These are phyloP conservation scores for Globodera ellingtonae DNA, from an alignment of 1,140 invertebrate species.

Conservation along the genomic window DNA sequence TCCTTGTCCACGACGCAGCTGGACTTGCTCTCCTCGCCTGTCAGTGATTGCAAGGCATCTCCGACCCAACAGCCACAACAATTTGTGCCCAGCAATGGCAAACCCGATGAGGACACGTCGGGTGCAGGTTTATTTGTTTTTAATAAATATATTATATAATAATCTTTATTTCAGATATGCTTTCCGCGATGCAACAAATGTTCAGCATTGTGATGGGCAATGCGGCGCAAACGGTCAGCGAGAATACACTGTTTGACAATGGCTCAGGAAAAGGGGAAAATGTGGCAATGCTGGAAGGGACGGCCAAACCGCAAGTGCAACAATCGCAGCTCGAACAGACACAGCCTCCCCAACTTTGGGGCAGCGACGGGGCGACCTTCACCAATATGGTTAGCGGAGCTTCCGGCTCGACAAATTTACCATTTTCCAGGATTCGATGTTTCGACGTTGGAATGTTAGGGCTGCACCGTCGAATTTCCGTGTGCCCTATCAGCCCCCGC, in stretches of 20 bases:
- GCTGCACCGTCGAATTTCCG: conserved; percentile 42
- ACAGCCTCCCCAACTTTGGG: conserved; percentile 38
- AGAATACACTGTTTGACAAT: conserved; percentile 18
- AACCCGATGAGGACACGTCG: conserved; percentile 1
- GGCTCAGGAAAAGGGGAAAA: background rate
- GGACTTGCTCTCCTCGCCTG: conserved; percentile 20
- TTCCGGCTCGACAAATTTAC: too few species aligned
- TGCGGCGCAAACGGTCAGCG: conserved; percentile 10
- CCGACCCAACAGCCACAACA: conserved; percentile 26
- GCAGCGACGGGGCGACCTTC: conserved; percentile 32
- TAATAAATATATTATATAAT: background rate
- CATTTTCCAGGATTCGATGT: conserved; percentile 37
- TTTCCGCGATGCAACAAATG: conserved; percentile 39
- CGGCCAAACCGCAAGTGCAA: background rate
- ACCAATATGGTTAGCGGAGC: conserved; percentile 13
- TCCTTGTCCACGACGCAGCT: conserved; percentile 17
- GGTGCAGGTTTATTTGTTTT: conserved; percentile 18
- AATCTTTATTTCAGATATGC: conserved; percentile 16
- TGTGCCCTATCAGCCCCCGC: conserved; percentile 38
- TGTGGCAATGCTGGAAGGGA: background rate
- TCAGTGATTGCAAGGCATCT: conserved; percentile 14
- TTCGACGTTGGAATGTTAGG: conserved; percentile 40
- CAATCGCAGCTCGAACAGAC: conserved; percentile 6
- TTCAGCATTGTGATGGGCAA: conserved; percentile 31
- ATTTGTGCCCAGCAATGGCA: conserved; percentile 14